Base-by-base conservation (phyloP, 30 jellyfish, hydroid and myxozoan genomes). In the Aurelia aurita region DNA sequence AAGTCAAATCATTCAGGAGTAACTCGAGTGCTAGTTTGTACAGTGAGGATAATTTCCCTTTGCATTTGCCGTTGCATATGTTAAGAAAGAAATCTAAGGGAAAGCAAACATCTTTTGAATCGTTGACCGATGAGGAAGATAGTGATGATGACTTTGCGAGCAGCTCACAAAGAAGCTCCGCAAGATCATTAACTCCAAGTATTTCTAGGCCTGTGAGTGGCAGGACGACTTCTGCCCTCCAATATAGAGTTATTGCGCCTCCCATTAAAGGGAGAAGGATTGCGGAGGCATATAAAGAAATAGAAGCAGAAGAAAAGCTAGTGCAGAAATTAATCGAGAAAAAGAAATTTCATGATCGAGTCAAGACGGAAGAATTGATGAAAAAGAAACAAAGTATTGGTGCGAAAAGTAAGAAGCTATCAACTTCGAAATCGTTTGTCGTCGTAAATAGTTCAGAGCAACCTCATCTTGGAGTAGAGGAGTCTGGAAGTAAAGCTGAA, bases 261-360 rank as follows among this genome's bases (percentile, higher is more conserved):
- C 96, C 96, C 3, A 47, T 70, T 20, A 87, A 69, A 58, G 96
- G 91, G 20, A 32, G 96, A 43, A 58, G 63, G 8, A 73, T 87
- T 18, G 44, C 59, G 2, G 96, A 87, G 14, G 90, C 73, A 19
- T 77, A 87, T 67, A 66, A 58, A 35, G 87, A 87, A 7, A 34
- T 76, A n/a, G 96, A 87, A 68, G 89, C 45, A 34, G 82, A 76
- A 29, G 83, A 76, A 45, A 87, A 84, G 23, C 72, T 71, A 6
- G 87, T 72, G 20, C 70, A 43, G 58, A 84, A 84, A 65, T 43
- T 49, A 12, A 47, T 84, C 16, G 94, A 84, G 21, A 46, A 72
- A 77, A 63, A 84, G 69, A 72, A 70, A 65, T 64, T 84, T 59
- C 82, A 71, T 20, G 75, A 70, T 16, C 84, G 94, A 8, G 59